Evolutionary conservation across 2,888 invertebrate genomes (phyloP), one percentile per base, ranked within the genome.

Genomic region (Hypomecis atomaria): DNA sequence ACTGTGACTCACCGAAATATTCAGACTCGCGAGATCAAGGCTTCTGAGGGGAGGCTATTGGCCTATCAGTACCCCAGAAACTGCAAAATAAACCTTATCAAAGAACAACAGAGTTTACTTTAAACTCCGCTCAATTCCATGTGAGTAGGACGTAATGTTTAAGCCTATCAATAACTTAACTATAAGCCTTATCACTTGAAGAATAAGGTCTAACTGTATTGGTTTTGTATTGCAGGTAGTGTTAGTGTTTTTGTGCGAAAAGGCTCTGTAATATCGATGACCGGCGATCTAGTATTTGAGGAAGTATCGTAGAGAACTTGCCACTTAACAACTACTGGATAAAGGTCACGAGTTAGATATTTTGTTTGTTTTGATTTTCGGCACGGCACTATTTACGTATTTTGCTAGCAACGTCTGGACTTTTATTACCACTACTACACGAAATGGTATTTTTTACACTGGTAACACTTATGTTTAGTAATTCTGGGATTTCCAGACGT

Each of bases 1-100:
- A 72, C 70, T 67, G 73, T 82, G 83, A 82, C 71, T 82, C 81
- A 68, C 76, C 74, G 62, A 79, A 79, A 79, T 82, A 78, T 78
- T 77, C 75, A 70, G 73, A 77, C 74, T 70, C 75, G 73, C 64
- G 76, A 85, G 81, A 84, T 85, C 85, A 85, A 86, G 85, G 84
- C 73, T 82, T 79, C 76, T 60, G 74, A 76, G 50, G 73, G 78
- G 77, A 78, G 84, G 85, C 77, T 81, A 82, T 82, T 83, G 84
- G 81, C 86, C 86, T 86, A 82, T 78, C 78, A 75, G 75, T 76
- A 68, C 62, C 61, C 49, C 49, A 68, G 44, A 48, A 37, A 43
- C 11, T n/a, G 9, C 49, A 64, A 58, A 50, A 49, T 40, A 59
- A 48, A 34, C 64, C 53, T 54, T 65, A 65, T 59, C 9, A 0